These are phyloP conservation scores for Hassar affinis DNA, from an alignment of 2,113 vertebrate species.

Conservation along the genomic window DNA sequence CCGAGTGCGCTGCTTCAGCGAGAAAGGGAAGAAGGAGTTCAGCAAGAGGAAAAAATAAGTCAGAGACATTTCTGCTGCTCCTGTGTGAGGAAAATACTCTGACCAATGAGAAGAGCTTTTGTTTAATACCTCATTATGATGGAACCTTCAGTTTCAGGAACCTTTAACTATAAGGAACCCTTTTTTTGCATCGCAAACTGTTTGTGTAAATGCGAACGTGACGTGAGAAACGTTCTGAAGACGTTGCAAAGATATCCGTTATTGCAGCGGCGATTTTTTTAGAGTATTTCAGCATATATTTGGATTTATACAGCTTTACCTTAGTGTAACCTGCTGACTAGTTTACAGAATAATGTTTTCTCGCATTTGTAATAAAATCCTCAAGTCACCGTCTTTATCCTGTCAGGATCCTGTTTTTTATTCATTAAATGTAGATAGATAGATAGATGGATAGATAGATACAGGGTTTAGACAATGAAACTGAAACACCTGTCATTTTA, in stretches of 20 bases:
- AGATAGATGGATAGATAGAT: no score
- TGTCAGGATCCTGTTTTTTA: not conserved
- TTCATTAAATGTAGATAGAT: no score
- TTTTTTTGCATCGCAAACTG: no score
- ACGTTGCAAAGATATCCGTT: not conserved
- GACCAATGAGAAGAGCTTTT: not conserved
- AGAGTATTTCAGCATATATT: not conserved
- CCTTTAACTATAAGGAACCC: not conserved
- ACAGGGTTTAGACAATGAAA: no score
- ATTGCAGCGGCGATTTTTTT: not conserved
- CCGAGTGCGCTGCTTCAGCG: slow-evolving; percentile 80
- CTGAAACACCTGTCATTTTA: no score
- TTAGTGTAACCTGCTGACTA: not conserved
- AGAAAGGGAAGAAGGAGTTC: slow-evolving; percentile 81
- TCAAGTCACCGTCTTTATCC: not conserved
- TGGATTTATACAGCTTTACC: not conserved
- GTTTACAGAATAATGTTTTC: not conserved
- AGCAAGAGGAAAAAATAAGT: slow-evolving; percentile 56
- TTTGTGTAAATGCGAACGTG: not conserved
- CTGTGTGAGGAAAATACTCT: not conserved
- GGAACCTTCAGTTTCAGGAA: not conserved
- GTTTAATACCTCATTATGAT: not conserved
- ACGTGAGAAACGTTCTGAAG: not conserved
- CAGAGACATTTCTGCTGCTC: not conserved
- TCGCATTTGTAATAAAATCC: not conserved